These are phyloP conservation scores for Seladonia tumulorum DNA, from an alignment of 2,888 invertebrate species.

Conservation along the genomic window DNA sequence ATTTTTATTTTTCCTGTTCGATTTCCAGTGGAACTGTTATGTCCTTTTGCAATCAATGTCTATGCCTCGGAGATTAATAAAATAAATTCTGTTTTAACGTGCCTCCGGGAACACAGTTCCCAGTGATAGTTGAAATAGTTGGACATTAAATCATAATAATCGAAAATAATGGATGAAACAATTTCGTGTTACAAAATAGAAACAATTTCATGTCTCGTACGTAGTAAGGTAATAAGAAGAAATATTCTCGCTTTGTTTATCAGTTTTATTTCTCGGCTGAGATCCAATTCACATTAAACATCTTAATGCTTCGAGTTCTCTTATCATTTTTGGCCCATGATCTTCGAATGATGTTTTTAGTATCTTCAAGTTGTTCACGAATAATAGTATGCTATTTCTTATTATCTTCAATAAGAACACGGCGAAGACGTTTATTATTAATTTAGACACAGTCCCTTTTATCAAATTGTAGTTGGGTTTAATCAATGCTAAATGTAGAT, in stretches of 20 bases:
- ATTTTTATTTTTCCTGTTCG: not conserved
- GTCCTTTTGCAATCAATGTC: not conserved
- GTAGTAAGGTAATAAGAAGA: not conserved
- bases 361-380: not conserved
- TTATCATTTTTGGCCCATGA: not conserved
- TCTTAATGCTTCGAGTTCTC: not conserved
- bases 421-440: not conserved
- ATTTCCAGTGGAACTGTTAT: not conserved
- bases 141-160: not conserved
- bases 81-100: not conserved
- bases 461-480: not conserved
- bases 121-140: not conserved
- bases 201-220: not conserved
- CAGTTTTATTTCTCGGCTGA: conserved; percentile 1
- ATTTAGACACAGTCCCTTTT: not conserved
- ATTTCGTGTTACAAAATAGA: too few species aligned
- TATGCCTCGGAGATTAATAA: not conserved
- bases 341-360: conserved; percentile 2
- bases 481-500: not conserved
- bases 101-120: not conserved
- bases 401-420: not conserved
- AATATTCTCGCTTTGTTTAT: conserved; percentile 1
- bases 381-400: not conserved
- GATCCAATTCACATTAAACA: conserved; percentile 8
- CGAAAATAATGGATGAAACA: not conserved